phyloP scores from a whole-genome alignment of 2,113 vertebrate genomes.

The Alethe diademata region DNA sequence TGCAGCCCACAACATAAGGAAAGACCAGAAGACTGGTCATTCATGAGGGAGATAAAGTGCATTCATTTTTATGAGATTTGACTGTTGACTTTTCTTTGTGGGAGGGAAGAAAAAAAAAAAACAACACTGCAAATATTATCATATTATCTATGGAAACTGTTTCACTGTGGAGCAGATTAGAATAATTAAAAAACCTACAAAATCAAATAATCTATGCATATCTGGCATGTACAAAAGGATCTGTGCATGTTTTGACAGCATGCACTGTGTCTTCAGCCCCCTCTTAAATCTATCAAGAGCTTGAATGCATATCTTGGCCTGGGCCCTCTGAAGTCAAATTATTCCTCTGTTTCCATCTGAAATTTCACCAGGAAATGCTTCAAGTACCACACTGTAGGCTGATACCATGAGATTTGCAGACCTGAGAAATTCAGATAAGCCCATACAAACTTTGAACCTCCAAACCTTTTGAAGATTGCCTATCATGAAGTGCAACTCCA shows the following conservation, averaged over 20 bases:
- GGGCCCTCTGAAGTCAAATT: slow-evolving; percentile 5
- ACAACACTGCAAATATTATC: background rate
- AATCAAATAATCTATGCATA: background rate
- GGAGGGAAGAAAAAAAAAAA: background rate
- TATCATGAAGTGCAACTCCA: background rate
- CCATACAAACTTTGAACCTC: slow-evolving; percentile 20
- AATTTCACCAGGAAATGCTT: slow-evolving; percentile 29
- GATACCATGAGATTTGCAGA: slow-evolving; percentile 45
- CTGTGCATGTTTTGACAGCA: background rate
- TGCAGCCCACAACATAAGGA: background rate
- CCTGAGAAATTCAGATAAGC: slow-evolving; percentile 57
- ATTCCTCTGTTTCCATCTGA: slow-evolving; percentile 11
- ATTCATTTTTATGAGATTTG: background rate
- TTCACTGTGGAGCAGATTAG: background rate
- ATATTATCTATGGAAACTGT: background rate
- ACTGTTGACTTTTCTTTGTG: background rate
- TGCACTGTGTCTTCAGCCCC: background rate
- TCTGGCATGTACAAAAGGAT: background rate
- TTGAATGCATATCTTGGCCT: background rate
- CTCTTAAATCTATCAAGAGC: background rate
- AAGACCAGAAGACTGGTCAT: background rate
- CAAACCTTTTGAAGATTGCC: slow-evolving; percentile 33
- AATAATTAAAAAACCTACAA: fast-evolving
- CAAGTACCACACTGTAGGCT: slow-evolving; percentile 28
- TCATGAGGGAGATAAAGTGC: background rate